Conservation (phyloP, 2,113 vertebrate genomes). For the Oryzias curvinotus region DNA sequence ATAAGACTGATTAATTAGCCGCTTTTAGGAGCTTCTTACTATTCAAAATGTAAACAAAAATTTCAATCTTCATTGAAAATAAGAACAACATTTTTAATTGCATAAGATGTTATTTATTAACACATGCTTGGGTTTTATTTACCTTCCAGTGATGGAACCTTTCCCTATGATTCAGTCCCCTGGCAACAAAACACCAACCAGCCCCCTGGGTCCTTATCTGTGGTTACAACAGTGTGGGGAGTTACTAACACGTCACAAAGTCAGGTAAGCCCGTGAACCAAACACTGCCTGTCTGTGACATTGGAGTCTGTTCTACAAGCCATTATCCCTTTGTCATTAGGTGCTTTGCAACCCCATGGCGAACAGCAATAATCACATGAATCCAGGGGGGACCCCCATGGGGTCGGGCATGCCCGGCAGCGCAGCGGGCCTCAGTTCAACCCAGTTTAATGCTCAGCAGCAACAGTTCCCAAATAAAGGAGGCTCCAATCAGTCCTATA, state of each 20-base stretch:
- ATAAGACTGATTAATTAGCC: no score
- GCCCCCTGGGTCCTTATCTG: conserved; percentile 95
- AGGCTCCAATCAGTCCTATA: conserved; percentile 89
- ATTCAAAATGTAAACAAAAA: no score
- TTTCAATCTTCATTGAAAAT: conserved; percentile 11
- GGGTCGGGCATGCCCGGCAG: conserved; percentile 92
- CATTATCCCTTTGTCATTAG: conserved; percentile 66
- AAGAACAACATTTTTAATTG: conserved; percentile 33
- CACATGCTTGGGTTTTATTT: conserved; percentile 46
- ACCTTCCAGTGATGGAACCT: conserved; percentile 91
- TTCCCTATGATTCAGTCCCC: conserved; percentile 97
- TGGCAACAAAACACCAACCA: conserved; percentile 99
- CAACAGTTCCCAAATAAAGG: conserved; percentile 95
- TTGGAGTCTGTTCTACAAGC: not conserved
- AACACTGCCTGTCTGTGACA: not conserved
- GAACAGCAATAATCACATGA: conserved; percentile 97
- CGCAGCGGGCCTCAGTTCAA: conserved; percentile 91
- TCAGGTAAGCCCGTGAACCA: conserved; percentile 83
- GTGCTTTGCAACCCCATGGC: conserved; percentile 97
- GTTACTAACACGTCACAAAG: conserved; percentile 99
- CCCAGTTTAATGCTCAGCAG: conserved; percentile 94
- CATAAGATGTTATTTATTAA: conserved; percentile 37
- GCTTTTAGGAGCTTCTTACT: no score
- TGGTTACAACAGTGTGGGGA: conserved; percentile 99
- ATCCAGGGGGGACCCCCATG: conserved; percentile 94